Conservation (phyloP, 2,797 vertebrate species). For the Martes flavigula region DNA sequence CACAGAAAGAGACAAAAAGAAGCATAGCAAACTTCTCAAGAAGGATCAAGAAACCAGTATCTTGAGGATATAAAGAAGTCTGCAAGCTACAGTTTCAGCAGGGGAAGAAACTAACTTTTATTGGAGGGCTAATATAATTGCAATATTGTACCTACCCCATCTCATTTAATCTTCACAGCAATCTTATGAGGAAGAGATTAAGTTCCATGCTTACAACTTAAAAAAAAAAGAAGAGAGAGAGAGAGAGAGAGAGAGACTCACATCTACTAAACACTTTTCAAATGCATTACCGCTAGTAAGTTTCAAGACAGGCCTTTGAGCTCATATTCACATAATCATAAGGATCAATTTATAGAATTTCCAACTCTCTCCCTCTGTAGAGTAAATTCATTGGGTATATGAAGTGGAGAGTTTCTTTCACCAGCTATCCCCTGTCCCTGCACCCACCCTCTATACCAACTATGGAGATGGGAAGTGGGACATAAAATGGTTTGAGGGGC, state of each 20-base stretch:
- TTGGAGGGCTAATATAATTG: neutral
- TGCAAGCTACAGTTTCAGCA: neutral
- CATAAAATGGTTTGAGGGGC: neutral
- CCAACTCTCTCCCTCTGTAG: neutral
- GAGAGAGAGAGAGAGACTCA: neutral
- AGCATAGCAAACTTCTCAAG: neutral
- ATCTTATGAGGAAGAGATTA: neutral
- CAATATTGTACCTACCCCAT: neutral
- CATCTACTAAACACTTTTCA: neutral
- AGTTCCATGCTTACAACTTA: neutral
- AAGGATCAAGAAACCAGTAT: neutral
- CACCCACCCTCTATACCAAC: accelerated
- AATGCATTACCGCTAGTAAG: neutral
- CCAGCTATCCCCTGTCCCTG: neutral
- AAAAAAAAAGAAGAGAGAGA: no score
- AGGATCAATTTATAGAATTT: neutral
- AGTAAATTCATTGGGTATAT: neutral
- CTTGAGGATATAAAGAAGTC: neutral
- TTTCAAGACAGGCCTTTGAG: neutral
- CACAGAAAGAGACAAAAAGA: neutral
- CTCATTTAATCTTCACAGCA: neutral
- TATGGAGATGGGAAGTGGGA: neutral
- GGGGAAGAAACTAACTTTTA: neutral
- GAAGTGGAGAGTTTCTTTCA: neutral
- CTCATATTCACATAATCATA: neutral